Base-by-base conservation (phyloP, 1,140 invertebrate species). In the Pseudobourletiella spinata region DNA sequence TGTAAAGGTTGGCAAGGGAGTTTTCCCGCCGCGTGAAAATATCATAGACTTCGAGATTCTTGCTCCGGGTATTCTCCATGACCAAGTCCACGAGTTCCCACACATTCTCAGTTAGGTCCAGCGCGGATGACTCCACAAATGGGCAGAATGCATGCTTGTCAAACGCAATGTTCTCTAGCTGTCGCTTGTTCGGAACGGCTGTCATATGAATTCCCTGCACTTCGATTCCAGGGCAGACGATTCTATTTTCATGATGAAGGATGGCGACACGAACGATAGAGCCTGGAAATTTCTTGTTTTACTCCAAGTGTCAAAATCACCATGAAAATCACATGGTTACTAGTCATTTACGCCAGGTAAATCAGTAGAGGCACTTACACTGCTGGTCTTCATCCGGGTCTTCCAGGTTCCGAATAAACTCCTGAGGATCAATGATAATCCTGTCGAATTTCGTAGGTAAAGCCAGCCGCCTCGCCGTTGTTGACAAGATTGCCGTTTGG, bases 401-500 rank as follows among this genome's bases (percentile, higher is more conserved):
- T n/a, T n/a, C n/a, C n/a, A n/a, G n/a, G n/a, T n/a, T n/a, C 0
- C 87, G 67, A 46, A 76, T 72, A 3, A 59, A 42, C 25, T 6
- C 57, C 1, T 24, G 71, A 0, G 94, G 94, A 76, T 97, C 85
- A 44, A 98, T 88, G 1, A 86, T 78, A 3, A 86, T 79, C 63
- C 83, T 83, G 71, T 91, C 86, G 20, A 98, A 80, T 59, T 91
- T 81, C 3, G 92, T 95, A 14, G 95, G 95, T 42, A 98, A 74
- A 71, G 87, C 87, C 0, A 97, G 78, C 71, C 88, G 84, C 29
- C 86, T 79, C 1, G 83, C 82, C 63, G 85, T 83, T 63, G 84
- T 82, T 39, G 85, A 83, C 24, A 96, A 75, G 65, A 97, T 87
- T 44, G 81, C 83, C 65, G 94, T 91, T 75, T 98, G 95, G 20